These are phyloP conservation scores for Pantelozetes paolii DNA, from an alignment of 2,888 invertebrate species.

Conservation along the genomic window DNA sequence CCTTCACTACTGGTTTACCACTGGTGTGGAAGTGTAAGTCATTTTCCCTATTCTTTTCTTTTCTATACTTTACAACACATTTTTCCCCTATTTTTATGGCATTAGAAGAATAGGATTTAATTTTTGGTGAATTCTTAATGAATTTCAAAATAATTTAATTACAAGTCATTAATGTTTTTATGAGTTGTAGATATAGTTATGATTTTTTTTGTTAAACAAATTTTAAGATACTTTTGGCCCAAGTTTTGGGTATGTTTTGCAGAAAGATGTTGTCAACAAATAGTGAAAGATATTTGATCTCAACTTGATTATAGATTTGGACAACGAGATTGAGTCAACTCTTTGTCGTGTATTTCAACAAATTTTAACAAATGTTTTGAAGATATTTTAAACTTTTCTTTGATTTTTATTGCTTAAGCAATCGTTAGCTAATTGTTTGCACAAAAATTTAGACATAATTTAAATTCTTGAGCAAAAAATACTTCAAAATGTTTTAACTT, in stretches of 20 bases:
- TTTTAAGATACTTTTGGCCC: not conserved
- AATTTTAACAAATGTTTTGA: not conserved
- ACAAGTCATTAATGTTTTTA: too few relatives aligned
- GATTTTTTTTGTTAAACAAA: too few relatives aligned
- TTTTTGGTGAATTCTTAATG: too few relatives aligned
- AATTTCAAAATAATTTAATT: too few relatives aligned
- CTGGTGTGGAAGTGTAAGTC: not conserved
- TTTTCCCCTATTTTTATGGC: too few relatives aligned
- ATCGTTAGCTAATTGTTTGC: not conserved
- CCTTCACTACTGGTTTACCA: not conserved
- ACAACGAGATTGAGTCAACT: not conserved
- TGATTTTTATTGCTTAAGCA: slow-evolving; percentile 4
- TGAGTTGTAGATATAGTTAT: too few relatives aligned
- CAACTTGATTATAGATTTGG: not conserved
- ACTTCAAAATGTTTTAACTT: not conserved
- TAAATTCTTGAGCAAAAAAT: not conserved
- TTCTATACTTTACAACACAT: too few relatives aligned
- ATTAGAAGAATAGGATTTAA: too few relatives aligned
- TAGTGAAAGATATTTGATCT: slow-evolving; percentile 11
- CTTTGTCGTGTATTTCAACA: not conserved
- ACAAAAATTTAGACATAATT: not conserved
- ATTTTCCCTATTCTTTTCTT: not conserved
- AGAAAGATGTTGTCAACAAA: not conserved
- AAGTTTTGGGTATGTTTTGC: not conserved
- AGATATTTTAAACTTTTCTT: not conserved